A percentile compares a stretch with the other conserved stretches of the same genome.
phyloP scores from a whole-genome alignment of 2,888 invertebrate species.

The Anoplius nigerrimus region DNA sequence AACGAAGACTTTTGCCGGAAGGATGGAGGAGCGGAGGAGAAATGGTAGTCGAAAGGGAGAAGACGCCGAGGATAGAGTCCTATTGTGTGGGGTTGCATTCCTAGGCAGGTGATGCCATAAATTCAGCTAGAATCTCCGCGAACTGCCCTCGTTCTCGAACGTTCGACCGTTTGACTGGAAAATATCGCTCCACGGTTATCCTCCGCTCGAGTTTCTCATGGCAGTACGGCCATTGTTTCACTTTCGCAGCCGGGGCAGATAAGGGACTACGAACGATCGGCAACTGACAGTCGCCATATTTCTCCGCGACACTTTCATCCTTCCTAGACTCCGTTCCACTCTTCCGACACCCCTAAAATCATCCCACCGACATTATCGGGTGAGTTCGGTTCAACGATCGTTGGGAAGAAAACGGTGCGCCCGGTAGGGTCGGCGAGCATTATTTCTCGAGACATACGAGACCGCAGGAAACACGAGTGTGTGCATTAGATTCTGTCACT shows the following conservation, averaged over 20 bases:
- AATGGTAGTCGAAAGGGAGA: not conserved
- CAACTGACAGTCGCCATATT: not conserved
- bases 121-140: conserved; percentile 30
- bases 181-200: conserved; percentile 10
- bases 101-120: conserved; percentile 42
- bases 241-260: conserved; percentile 11
- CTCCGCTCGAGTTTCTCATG: conserved; percentile 15
- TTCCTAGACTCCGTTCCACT: not conserved
- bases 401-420: no score
- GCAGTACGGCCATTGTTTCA: conserved; percentile 16
- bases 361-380: no score
- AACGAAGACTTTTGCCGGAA: not conserved
- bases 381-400: no score
- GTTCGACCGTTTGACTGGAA: conserved; percentile 7
- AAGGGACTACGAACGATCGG: conserved; percentile 5
- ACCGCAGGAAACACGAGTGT: conserved; percentile 17
- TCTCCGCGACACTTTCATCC: not conserved
- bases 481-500: conserved; percentile 42
- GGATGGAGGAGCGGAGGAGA: not conserved
- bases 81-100: conserved; percentile 34
- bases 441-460: conserved; percentile 17
- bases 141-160: not conserved
- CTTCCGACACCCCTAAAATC: no score
- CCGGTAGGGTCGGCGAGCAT: not conserved
- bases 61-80: conserved; percentile 11